Evolutionary conservation across 1,140 invertebrate genomes (phyloP).

Genomic region (Tetramorium alpestre): DNA sequence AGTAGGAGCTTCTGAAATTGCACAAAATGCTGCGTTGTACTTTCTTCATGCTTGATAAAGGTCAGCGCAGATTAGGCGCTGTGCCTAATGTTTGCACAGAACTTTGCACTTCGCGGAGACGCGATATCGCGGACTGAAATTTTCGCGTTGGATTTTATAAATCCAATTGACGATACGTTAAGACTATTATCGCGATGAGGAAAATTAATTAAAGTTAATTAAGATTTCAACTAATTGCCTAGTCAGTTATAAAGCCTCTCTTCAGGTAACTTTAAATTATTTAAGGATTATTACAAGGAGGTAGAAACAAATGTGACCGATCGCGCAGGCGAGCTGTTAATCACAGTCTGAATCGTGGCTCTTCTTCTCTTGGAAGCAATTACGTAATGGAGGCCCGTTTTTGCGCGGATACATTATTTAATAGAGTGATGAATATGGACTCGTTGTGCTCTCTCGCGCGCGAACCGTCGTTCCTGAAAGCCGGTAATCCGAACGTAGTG

Average conservation of each 20-base stretch:
- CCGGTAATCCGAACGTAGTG: slow-evolving; percentile 25
- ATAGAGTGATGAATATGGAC: slow-evolving; percentile 56
- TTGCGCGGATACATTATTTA: slow-evolving; percentile 14
- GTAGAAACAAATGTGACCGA: not conserved
- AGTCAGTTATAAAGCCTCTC: not conserved
- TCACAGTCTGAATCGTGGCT: slow-evolving; percentile 12
- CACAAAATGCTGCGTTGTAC: not conserved
- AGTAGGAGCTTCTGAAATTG: slow-evolving; percentile 7
- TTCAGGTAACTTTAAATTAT: not conserved
- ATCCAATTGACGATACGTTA: not conserved
- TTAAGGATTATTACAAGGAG: not conserved
- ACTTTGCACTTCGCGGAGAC: not conserved
- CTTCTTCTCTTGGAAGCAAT: slow-evolving; percentile 36
- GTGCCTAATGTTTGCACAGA: not conserved
- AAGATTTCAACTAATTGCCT: not conserved
- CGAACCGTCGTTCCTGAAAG: not conserved
- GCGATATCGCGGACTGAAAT: not conserved
- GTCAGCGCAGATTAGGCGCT: not conserved
- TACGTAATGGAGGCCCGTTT: slow-evolving; percentile 60
- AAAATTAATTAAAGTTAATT: not conserved
- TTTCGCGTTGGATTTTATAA: not conserved
- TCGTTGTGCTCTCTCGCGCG: slow-evolving; percentile 3
- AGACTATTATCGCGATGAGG: not conserved
- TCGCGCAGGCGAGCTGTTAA: not conserved
- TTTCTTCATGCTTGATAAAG: not conserved